Evolutionary conservation across 2,888 invertebrate genomes (phyloP).

Genomic region (Chaitophorus viminalis): DNA sequence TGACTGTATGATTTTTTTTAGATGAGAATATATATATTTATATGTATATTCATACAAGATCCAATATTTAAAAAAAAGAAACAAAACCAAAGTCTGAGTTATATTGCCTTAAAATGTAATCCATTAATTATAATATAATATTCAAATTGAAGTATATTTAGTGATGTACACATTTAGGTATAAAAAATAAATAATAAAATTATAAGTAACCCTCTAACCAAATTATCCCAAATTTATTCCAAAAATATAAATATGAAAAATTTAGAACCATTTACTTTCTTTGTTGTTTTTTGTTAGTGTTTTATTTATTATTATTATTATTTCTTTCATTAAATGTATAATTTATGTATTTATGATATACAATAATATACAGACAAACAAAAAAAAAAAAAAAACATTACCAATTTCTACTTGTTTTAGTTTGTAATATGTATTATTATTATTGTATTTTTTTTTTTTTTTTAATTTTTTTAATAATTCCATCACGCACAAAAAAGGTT

Average conservation of each 20-base stretch:
- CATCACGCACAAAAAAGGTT: slow-evolving; percentile 34
- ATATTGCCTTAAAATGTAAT: slow-evolving; percentile 61
- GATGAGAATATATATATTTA: slow-evolving; percentile 14
- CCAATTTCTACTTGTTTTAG: slow-evolving; percentile 57
- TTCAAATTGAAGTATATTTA: slow-evolving; percentile 48
- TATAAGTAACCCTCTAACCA: not conserved
- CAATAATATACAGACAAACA: slow-evolving; percentile 10
- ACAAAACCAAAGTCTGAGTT: slow-evolving; percentile 55
- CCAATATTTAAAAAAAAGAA: not conserved
- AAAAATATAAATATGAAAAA: slow-evolving; percentile 7
- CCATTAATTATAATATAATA: slow-evolving; percentile 16
- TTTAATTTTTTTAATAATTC: slow-evolving; percentile 40
- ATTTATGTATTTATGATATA: not conserved
- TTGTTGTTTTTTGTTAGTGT: slow-evolving; percentile 52
- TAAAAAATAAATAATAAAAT: slow-evolving; percentile 17
- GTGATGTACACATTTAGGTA: slow-evolving; percentile 49
- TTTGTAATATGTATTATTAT: slow-evolving; percentile 41
- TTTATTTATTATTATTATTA: slow-evolving; percentile 58
- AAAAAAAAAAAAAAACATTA: slow-evolving; percentile 36
- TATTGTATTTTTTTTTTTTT: slow-evolving; percentile 30
- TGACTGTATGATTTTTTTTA: slow-evolving; percentile 49
- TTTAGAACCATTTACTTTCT: slow-evolving; percentile 36
- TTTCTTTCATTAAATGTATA: slow-evolving; percentile 33
- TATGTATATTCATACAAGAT: too few relatives aligned
- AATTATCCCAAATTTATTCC: not conserved